Percentiles rank a stretch among this genome's conserved stretches.
Conservation (phyloP, 2,797 vertebrate genomes). For the Intellagama lesueurii region DNA sequence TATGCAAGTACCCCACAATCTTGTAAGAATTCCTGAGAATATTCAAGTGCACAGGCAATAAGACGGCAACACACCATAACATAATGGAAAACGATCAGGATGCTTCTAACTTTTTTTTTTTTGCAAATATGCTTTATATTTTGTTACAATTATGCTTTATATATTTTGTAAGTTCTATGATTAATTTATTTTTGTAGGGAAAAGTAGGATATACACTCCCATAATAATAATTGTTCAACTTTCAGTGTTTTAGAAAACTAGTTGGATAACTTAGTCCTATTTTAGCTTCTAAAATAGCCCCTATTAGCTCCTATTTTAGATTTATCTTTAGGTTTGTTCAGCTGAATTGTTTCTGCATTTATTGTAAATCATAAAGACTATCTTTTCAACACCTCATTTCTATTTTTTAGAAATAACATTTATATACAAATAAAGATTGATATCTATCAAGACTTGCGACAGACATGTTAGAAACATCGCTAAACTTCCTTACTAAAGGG, state of each 20-base stretch:
- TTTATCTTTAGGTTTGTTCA: neutral
- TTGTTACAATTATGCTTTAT: neutral
- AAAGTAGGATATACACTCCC: neutral
- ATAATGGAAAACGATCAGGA: neutral
- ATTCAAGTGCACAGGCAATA: neutral
- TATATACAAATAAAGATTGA: neutral
- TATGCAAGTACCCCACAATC: too few species aligned
- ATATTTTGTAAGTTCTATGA: conserved; percentile 2
- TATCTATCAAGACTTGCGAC: neutral
- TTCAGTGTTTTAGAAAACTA: neutral
- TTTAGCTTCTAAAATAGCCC: too few species aligned
- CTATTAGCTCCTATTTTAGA: too few species aligned
- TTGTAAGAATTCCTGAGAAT: too few species aligned
- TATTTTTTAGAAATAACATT: neutral
- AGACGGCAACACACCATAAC: neutral
- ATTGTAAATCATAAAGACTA: neutral
- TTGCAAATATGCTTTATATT: neutral
- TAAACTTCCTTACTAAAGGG: neutral
- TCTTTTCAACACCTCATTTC: neutral
- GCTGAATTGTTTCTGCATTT: neutral
- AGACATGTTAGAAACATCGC: neutral
- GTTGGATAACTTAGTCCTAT: neutral
- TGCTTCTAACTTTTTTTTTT: neutral
- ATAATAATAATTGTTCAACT: neutral
- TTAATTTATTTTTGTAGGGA: neutral